A percentile compares a stretch with the other conserved stretches of the same genome.
phyloP scores from a whole-genome alignment of 2,113 vertebrate genomes.

The Castor canadensis region DNA sequence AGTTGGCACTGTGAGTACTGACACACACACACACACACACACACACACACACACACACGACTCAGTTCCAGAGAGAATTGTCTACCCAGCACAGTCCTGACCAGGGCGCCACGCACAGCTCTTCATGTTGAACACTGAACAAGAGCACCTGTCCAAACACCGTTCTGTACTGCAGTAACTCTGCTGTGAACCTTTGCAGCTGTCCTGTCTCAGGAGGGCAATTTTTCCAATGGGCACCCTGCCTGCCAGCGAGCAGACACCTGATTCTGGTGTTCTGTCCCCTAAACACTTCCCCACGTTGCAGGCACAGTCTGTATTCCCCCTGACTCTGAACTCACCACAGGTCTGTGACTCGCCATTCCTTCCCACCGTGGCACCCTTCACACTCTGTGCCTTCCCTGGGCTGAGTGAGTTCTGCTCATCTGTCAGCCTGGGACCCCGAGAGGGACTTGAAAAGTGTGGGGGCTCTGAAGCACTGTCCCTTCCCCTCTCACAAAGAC shows the following conservation, averaged over 20 bases:
- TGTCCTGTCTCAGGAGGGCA: background rate
- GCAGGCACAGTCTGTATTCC: background rate
- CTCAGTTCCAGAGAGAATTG: background rate
- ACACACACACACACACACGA: background rate
- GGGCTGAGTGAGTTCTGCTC: background rate
- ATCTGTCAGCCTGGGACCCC: background rate
- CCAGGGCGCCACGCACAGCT: background rate
- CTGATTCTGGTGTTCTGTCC: background rate
- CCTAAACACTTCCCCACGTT: rapidly evolving
- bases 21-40: background rate
- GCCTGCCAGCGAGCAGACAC: background rate
- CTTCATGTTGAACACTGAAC: rapidly evolving
- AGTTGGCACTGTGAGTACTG: slow-evolving; percentile 86
- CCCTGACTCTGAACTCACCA: background rate
- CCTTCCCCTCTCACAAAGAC: background rate
- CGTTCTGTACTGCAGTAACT: rapidly evolving
- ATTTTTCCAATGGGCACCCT: background rate
- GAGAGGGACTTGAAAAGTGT: background rate
- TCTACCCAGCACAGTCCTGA: background rate
- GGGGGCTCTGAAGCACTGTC: background rate
- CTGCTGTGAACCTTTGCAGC: background rate
- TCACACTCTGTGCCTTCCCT: no score
- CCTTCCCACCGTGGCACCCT: background rate
- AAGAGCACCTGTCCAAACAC: background rate
- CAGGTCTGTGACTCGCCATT: background rate